Conservation (phyloP, 30 jellyfish, hydroid and myxozoan species). For the Aurelia aurita complex sp. Pacific region DNA sequence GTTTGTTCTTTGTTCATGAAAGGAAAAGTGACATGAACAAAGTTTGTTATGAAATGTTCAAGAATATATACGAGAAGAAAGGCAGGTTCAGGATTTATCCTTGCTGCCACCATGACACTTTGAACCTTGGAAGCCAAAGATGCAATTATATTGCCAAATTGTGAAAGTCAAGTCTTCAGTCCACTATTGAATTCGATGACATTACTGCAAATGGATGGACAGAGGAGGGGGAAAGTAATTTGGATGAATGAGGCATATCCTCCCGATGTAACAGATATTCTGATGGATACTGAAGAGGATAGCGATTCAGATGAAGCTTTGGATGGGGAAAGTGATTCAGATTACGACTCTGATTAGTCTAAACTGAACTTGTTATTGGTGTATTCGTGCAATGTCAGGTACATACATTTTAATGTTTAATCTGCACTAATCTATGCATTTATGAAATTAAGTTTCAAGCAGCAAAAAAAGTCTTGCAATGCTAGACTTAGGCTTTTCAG, state of each 20-base stretch:
- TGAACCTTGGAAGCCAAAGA: conserved; percentile 36
- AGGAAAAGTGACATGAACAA: not conserved
- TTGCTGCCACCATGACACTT: conserved; percentile 18
- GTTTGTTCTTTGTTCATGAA: too few relatives aligned
- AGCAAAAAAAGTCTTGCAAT: too few relatives aligned
- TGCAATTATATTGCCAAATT: conserved; percentile 2
- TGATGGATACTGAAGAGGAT: conserved; percentile 20
- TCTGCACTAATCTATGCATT: not conserved
- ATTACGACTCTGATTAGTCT: not conserved
- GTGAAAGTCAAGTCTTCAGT: conserved; percentile 38
- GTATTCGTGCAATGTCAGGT: not conserved
- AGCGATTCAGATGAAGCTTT: not conserved
- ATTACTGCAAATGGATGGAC: conserved; percentile 39
- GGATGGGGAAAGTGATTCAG: conserved; percentile 5
- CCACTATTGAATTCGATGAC: conserved; percentile 6
- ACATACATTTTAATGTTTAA: not conserved
- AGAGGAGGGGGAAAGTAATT: conserved; percentile 3
- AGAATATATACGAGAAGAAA: not conserved
- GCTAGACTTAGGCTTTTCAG: too few relatives aligned
- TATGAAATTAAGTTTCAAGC: too few relatives aligned
- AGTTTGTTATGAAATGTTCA: conserved; percentile 19
- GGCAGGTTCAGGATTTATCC: conserved; percentile 9
- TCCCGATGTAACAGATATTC: conserved; percentile 27
- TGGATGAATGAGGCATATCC: conserved; percentile 32
- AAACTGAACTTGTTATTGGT: not conserved